A percentile compares a stretch with the other conserved stretches of the same genome.
Evolutionary conservation across 2,888 invertebrate species (phyloP).

Genomic region (Crocallis elinguaria): DNA sequence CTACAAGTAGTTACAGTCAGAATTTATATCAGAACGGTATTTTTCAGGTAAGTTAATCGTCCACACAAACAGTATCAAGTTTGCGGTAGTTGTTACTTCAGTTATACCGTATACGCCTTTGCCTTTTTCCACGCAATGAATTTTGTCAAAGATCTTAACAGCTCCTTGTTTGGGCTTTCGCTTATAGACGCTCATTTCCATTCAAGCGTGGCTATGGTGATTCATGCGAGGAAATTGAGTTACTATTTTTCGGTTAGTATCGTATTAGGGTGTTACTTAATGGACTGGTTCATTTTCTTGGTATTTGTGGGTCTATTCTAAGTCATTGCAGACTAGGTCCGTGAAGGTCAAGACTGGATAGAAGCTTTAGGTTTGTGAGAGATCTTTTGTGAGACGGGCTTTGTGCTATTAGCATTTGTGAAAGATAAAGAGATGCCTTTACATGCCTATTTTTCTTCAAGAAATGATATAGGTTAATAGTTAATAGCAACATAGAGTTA

Average conservation of each 20-base stretch:
- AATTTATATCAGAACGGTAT: too few species aligned
- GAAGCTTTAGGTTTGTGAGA: neutral
- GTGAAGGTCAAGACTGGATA: neutral
- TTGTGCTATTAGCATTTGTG: too few species aligned
- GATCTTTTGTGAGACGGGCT: neutral
- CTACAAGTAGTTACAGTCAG: too few species aligned
- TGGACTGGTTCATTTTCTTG: conserved; percentile 15
- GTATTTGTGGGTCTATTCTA: neutral
- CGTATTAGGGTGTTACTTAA: conserved; percentile 18
- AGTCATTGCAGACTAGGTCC: neutral
- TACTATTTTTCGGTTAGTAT: conserved; percentile 22
- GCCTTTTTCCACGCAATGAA: conserved; percentile 11
- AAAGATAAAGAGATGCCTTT: neutral
- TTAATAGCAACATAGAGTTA: too few species aligned
- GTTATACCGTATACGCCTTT: neutral
- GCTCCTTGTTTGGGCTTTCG: conserved; percentile 12
- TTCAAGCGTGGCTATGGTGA: conserved; percentile 12
- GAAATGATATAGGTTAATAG: too few species aligned
- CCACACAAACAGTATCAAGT: neutral
- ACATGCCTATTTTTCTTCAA: neutral
- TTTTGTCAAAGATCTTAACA: conserved; percentile 10
- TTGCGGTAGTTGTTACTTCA: neutral
- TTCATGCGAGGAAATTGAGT: conserved; percentile 23
- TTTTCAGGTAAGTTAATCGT: neutral
- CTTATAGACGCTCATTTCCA: conserved; percentile 14